Evolutionary conservation across 2,888 invertebrate genomes (phyloP).

Genomic region (Timandra comae): DNA sequence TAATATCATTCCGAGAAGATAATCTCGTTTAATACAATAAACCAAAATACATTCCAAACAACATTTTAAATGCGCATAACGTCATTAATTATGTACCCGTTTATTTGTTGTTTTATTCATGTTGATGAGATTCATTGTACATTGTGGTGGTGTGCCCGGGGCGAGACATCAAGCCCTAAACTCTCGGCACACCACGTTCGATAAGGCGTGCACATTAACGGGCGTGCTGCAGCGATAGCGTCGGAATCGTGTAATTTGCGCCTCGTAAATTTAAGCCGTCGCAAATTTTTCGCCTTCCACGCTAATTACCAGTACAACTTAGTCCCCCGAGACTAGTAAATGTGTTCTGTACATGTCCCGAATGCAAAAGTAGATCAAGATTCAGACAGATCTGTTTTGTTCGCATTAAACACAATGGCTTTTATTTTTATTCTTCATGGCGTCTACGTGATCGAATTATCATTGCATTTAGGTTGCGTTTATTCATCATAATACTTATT

Average conservation of each 20-base stretch:
- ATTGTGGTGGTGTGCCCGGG: slow-evolving; percentile 23
- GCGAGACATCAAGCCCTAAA: slow-evolving; percentile 28
- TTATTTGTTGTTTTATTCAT: slow-evolving; percentile 19
- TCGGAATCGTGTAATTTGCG: slow-evolving; percentile 73
- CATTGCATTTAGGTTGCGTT: too few species aligned
- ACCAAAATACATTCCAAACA: too few species aligned
- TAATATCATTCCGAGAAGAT: too few species aligned
- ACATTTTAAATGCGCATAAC: too few species aligned
- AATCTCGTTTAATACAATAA: too few species aligned
- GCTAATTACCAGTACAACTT: slow-evolving; percentile 67
- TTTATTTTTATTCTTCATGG: too few species aligned
- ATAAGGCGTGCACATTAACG: slow-evolving; percentile 74
- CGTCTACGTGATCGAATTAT: too few species aligned
- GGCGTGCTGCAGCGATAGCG: slow-evolving; percentile 67
- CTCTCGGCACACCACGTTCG: slow-evolving; percentile 42
- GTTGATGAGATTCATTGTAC: slow-evolving; percentile 48
- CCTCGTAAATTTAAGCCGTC: slow-evolving; percentile 75
- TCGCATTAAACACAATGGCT: too few species aligned
- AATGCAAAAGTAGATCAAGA: slow-evolving; percentile 60
- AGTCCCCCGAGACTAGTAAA: slow-evolving; percentile 71
- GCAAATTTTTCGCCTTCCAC: slow-evolving; percentile 74
- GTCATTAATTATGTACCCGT: too few species aligned
- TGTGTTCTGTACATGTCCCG: slow-evolving; percentile 68
- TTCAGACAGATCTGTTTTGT: slow-evolving; percentile 48
- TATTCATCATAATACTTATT: too few species aligned